These are phyloP conservation scores for Eidolon helvum DNA, from an alignment of 2,113 vertebrate species.

Conservation along the genomic window DNA sequence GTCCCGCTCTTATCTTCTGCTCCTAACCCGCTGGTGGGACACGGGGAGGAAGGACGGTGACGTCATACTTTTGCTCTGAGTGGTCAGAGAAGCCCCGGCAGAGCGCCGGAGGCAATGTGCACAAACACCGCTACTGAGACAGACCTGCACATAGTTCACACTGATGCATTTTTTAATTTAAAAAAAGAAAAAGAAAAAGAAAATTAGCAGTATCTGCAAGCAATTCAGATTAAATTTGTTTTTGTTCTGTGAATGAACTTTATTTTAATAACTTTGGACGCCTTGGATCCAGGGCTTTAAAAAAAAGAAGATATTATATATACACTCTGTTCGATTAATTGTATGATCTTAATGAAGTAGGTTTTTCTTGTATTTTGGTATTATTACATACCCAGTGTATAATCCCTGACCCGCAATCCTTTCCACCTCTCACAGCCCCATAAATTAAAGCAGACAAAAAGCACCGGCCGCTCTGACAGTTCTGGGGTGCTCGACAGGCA, in stretches of 20 bases:
- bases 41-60: constrained; percentile 53
- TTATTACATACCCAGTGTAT: constrained; percentile 91
- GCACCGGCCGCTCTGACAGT: constrained; percentile 60
- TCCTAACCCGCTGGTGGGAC: constrained; percentile 49
- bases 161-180: constrained; percentile 91
- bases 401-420: constrained; percentile 70
- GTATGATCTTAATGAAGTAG: constrained; percentile 92
- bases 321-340: constrained; percentile 92
- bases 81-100: constrained; percentile 75
- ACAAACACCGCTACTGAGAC: constrained; percentile 87
- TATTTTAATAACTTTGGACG: constrained; percentile 91
- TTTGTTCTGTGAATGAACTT: constrained; percentile 94
- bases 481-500: constrained; percentile 64
- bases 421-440: background rate
- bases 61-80: constrained; percentile 62
- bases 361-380: constrained; percentile 87
- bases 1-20: constrained; percentile 35
- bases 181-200: constrained; percentile 86
- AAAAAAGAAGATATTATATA: constrained; percentile 90
- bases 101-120: constrained; percentile 85
- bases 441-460: constrained; percentile 51
- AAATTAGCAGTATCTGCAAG: constrained; percentile 95
- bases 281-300: constrained; percentile 92
- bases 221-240: constrained; percentile 91
- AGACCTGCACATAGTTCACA: constrained; percentile 90